Percentiles rank a stretch among this genome's conserved stretches.
These are phyloP conservation scores for Polyploca ridens DNA, from an alignment of 2,888 invertebrate species.

Conservation along the genomic window DNA sequence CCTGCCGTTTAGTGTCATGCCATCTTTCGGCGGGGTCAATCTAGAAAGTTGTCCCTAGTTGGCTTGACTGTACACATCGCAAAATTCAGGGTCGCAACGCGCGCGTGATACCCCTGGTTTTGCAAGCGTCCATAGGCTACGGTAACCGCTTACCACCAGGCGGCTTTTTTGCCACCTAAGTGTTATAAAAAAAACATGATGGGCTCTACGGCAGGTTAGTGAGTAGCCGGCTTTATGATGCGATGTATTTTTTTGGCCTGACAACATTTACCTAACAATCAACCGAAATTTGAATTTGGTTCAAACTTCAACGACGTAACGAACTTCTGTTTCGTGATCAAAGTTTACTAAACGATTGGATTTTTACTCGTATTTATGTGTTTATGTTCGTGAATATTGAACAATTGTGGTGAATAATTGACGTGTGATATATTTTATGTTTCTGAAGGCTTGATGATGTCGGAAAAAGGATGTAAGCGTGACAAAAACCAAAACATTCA, in stretches of 20 bases:
- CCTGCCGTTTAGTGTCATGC: no score
- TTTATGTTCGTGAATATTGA: conserved; percentile 32
- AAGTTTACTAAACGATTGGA: conserved; percentile 28
- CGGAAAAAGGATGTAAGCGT: conserved; percentile 72
- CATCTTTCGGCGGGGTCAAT: no score
- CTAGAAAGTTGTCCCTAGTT: no score
- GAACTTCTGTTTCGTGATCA: conserved; percentile 38
- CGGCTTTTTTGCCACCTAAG: no score
- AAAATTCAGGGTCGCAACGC: no score
- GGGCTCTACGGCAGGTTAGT: no score
- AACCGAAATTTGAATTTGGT: conserved; percentile 59
- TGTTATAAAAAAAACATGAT: no score
- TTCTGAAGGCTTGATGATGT: conserved; percentile 63
- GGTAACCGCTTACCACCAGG: no score
- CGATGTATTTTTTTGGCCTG: conserved; percentile 22
- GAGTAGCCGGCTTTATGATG: not conserved
- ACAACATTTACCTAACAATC: conserved; percentile 31
- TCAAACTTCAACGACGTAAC: conserved; percentile 58
- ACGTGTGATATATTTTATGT: conserved; percentile 44
- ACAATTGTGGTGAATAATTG: conserved; percentile 32
- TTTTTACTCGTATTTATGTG: conserved; percentile 37
- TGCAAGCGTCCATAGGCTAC: no score
- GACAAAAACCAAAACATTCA: conserved; percentile 93
- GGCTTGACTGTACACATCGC: no score
- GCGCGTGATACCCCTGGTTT: no score